Evolutionary conservation across 1,140 invertebrate species (phyloP).

Genomic region (Brachionus asplanchnoidis): DNA sequence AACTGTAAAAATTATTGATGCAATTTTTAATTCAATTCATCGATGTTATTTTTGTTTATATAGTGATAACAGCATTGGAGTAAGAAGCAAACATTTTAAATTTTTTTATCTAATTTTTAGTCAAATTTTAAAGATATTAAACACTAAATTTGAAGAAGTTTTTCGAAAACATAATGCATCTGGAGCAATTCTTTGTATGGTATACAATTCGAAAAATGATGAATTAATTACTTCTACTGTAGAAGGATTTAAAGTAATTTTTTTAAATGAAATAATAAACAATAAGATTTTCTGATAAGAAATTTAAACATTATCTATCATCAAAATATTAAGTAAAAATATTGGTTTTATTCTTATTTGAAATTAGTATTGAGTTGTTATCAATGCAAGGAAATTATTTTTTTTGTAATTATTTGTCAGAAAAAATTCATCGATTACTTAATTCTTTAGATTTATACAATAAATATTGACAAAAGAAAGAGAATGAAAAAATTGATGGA

Average conservation of each 20-base stretch:
- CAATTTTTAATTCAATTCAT: neutral
- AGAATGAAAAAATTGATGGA: neutral
- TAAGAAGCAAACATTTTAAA: neutral
- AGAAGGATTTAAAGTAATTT: conserved; percentile 52
- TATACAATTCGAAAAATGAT: conserved; percentile 54
- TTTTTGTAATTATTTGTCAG: too few species aligned
- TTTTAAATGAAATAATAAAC: neutral
- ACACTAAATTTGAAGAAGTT: conserved; percentile 53
- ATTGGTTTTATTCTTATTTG: too few species aligned
- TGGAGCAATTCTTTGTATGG: conserved; percentile 52
- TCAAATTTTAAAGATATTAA: conserved; percentile 48
- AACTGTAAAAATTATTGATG: neutral
- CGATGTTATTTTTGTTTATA: conserved; percentile 6
- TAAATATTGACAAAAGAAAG: neutral
- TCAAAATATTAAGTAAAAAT: too few species aligned
- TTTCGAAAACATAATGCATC: conserved; percentile 51
- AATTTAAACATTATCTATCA: too few species aligned
- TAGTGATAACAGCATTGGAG: neutral
- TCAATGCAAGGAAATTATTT: too few species aligned
- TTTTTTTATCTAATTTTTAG: neutral
- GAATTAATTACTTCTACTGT: conserved; percentile 56
- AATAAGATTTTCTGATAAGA: neutral
- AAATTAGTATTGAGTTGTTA: too few species aligned
- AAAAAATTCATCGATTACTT: too few species aligned
- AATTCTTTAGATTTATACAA: neutral